These are phyloP conservation scores for Talpa occidentalis DNA, from an alignment of 2,113 vertebrate species.

Conservation along the genomic window DNA sequence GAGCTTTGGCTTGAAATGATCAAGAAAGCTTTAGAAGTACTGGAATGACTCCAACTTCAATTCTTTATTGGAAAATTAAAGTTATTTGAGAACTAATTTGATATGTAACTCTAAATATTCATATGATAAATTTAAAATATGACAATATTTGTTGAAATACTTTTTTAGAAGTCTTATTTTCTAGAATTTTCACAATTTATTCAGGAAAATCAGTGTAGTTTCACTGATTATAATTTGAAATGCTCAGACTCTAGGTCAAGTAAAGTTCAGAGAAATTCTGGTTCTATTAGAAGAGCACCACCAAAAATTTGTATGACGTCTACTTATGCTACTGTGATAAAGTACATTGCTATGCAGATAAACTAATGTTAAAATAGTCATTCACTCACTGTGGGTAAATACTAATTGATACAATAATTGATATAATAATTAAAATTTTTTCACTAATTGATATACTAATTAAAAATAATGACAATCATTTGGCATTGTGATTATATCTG, in stretches of 20 bases:
- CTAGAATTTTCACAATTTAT: neutral
- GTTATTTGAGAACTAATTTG: neutral
- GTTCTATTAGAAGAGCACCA: neutral
- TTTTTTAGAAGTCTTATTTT: neutral
- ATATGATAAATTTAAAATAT: conserved; percentile 15
- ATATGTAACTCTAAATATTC: neutral
- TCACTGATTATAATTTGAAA: neutral
- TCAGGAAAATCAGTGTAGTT: conserved; percentile 27
- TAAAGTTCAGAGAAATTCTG: neutral
- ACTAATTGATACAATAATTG: neutral
- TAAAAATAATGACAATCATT: neutral
- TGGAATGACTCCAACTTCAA: conserved; percentile 47
- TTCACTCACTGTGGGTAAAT: neutral
- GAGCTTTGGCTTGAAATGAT: conserved; percentile 52
- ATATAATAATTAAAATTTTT: conserved; percentile 16
- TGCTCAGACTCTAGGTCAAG: neutral
- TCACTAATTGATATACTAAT: neutral
- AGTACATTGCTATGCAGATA: neutral
- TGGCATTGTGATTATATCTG: neutral
- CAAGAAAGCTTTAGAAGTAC: conserved; percentile 48
- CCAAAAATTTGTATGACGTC: neutral
- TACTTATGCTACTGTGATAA: neutral
- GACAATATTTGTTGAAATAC: neutral
- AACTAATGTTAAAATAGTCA: neutral
- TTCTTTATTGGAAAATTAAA: conserved; percentile 28